Evolutionary conservation across 1,140 invertebrate species (phyloP).

Genomic region (Drosophila kepulauana): DNA sequence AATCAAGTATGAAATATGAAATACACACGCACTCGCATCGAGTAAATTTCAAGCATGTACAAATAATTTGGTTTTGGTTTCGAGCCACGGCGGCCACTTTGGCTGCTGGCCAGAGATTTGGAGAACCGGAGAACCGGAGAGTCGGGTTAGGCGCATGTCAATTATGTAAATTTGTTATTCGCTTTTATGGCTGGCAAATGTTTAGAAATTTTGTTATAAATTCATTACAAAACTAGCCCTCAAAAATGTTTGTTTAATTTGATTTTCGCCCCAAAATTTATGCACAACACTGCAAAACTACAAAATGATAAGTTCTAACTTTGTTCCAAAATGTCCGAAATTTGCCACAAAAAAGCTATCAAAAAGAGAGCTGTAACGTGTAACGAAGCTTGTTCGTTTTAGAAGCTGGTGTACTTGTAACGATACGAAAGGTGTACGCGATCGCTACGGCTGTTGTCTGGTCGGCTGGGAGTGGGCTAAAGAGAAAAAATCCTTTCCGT

Average conservation of each 20-base stretch:
- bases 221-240: slow-evolving; percentile 71
- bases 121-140: background rate
- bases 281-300: slow-evolving; percentile 55
- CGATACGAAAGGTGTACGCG: too few relatives aligned
- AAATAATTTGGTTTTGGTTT: slow-evolving; percentile 39
- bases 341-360: slow-evolving; percentile 10
- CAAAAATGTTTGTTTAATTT: slow-evolving; percentile 64
- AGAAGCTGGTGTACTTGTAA: too few relatives aligned
- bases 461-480: too few relatives aligned
- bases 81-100: background rate
- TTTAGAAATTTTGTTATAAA: slow-evolving; percentile 76
- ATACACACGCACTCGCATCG: background rate
- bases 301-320: slow-evolving; percentile 66
- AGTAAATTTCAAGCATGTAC: slow-evolving; percentile 25
- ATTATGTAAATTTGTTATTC: slow-evolving; percentile 72
- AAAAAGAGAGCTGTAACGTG: slow-evolving; percentile 19
- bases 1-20: slow-evolving; percentile 5
- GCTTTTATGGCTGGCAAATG: slow-evolving; percentile 54
- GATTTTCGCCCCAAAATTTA: slow-evolving; percentile 54
- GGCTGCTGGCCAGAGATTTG: background rate
- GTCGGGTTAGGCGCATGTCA: slow-evolving; percentile 51
- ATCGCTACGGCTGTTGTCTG: too few relatives aligned
- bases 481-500: too few relatives aligned
- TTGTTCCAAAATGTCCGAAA: slow-evolving; percentile 24
- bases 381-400: too few relatives aligned